A percentile compares a stretch with the other conserved stretches of the same genome.
These are phyloP conservation scores for Thecophora atra DNA, from an alignment of 2,888 invertebrate genomes.

Conservation along the genomic window DNA sequence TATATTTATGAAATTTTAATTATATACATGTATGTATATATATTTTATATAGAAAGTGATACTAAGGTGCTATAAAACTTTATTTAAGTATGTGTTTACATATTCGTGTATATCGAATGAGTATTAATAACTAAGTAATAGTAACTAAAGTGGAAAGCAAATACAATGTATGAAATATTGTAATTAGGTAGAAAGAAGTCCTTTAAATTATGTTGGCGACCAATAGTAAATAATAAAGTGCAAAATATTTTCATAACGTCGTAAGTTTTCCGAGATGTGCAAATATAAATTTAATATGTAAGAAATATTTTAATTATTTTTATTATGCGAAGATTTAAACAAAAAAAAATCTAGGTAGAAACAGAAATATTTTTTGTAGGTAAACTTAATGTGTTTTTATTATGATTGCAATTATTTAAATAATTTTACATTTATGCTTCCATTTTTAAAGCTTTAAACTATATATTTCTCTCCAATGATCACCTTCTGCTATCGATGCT, in stretches of 20 bases:
- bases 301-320: no score
- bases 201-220: slow-evolving; percentile 43
- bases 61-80: slow-evolving; percentile 58
- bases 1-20: slow-evolving; percentile 74
- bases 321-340: no score
- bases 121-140: slow-evolving; percentile 2
- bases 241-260: slow-evolving; percentile 43
- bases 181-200: slow-evolving; percentile 40
- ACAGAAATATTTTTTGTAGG: no score
- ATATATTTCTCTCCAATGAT: no score
- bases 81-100: slow-evolving; percentile 41
- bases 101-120: slow-evolving; percentile 36
- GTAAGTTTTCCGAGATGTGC: slow-evolving; percentile 2
- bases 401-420: no score
- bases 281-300: not conserved
- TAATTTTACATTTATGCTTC: no score
- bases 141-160: slow-evolving; percentile 28
- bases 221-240: slow-evolving; percentile 40
- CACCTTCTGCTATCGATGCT: no score
- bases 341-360: no score
- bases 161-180: slow-evolving; percentile 37
- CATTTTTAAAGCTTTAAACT: no score
- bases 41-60: slow-evolving; percentile 56
- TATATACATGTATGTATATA: slow-evolving; percentile 48
- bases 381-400: no score